A percentile compares a stretch with the other conserved stretches of the same genome.
Evolutionary conservation across 2,888 invertebrate genomes (phyloP).

Genomic region (Anodontia alba): DNA sequence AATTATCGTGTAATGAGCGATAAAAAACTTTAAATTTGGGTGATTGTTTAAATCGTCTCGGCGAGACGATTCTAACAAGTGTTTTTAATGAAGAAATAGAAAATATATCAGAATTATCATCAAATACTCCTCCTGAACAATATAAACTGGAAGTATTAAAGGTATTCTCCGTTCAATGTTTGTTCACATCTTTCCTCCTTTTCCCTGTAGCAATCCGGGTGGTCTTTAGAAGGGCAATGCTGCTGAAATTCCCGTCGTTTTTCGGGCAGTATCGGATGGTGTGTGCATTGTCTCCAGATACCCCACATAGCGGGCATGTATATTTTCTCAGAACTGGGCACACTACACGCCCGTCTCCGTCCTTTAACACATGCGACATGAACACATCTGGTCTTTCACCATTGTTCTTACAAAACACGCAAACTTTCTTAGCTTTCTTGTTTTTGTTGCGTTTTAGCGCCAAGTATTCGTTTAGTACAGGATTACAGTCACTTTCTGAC

Average conservation of each 20-base stretch:
- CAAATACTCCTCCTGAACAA: too few relatives aligned
- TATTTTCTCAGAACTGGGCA: conserved; percentile 91
- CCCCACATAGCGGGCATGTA: conserved; percentile 90
- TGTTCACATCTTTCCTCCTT: conserved; percentile 28
- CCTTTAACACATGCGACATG: conserved; percentile 89
- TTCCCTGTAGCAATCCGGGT: conserved; percentile 41
- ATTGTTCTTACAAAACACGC: conserved; percentile 93
- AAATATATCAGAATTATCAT: too few relatives aligned
- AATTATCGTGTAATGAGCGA: too few relatives aligned
- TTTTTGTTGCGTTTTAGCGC: conserved; percentile 53
- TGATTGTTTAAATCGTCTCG: too few relatives aligned
- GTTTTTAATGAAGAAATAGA: too few relatives aligned
- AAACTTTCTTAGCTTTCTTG: conserved; percentile 79
- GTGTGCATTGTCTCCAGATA: conserved; percentile 90
- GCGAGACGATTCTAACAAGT: too few relatives aligned
- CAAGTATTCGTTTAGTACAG: conserved; percentile 58
- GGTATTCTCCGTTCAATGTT: too few relatives aligned
- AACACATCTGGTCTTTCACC: conserved; percentile 89
- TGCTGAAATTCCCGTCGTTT: conserved; percentile 47
- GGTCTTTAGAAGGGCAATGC: conserved; percentile 29
- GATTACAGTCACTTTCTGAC: conserved; percentile 34
- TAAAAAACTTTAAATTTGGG: too few relatives aligned
- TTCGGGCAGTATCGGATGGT: conserved; percentile 90
- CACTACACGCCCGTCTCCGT: conserved; percentile 87
- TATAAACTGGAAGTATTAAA: too few relatives aligned